These are phyloP conservation scores for Oncorhynchus nerka DNA, from an alignment of 2,113 vertebrate species.

Conservation along the genomic window DNA sequence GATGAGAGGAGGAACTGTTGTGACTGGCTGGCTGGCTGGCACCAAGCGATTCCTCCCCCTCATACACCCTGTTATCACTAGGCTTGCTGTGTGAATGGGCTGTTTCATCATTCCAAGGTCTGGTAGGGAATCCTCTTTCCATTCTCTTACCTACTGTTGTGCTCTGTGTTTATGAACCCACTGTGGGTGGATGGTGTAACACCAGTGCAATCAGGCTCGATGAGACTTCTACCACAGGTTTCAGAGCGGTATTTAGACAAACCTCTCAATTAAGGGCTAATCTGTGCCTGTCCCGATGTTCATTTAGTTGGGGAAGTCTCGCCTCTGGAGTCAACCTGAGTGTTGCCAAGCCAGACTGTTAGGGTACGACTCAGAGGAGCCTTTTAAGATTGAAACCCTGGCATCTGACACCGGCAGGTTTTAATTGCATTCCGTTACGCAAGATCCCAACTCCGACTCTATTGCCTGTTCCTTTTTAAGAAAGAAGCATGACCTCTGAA, in stretches of 20 bases:
- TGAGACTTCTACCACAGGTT: slow-evolving; percentile 4
- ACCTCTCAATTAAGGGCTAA: slow-evolving; percentile 46
- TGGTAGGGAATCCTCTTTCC: slow-evolving; percentile 16
- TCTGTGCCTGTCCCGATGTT: slow-evolving; percentile 33
- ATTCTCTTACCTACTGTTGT: slow-evolving; percentile 51
- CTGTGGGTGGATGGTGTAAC: slow-evolving; percentile 7
- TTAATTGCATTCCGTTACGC: slow-evolving; percentile 15
- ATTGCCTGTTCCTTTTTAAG: background rate
- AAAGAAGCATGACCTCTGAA: slow-evolving; percentile 16
- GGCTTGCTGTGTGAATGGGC: slow-evolving; percentile 27
- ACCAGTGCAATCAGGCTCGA: background rate
- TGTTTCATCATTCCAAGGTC: slow-evolving; percentile 63
- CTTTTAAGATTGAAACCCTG: slow-evolving; percentile 43
- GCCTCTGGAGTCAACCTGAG: slow-evolving; percentile 24
- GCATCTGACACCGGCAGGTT: slow-evolving; percentile 25
- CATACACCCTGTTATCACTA: background rate
- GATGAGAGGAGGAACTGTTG: slow-evolving; percentile 4
- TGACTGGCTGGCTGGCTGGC: slow-evolving; percentile 13
- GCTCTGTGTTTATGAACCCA: slow-evolving; percentile 26
- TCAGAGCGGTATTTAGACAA: background rate
- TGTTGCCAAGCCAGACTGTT: slow-evolving; percentile 43
- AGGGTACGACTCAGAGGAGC: slow-evolving; percentile 28
- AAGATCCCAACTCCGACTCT: background rate
- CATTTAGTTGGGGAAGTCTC: slow-evolving; percentile 47
- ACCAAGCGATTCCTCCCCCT: slow-evolving; percentile 23